Base-by-base conservation (phyloP, 2,888 invertebrate genomes). In the Poecilobothrus nobilitatus region DNA sequence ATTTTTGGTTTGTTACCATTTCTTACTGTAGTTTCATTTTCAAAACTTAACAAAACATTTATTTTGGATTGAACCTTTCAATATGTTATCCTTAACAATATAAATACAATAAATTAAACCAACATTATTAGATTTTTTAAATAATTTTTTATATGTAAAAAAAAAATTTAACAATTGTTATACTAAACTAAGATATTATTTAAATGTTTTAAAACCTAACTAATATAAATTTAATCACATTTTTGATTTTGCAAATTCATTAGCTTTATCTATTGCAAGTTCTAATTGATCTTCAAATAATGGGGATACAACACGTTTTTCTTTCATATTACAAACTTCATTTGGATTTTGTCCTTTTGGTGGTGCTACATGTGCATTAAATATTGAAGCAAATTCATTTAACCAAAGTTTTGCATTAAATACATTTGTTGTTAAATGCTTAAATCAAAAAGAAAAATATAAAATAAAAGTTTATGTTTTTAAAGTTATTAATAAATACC, bases 371-470 rank as follows among this genome's bases (percentile, higher is more conserved):
- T 80, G 77, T 0, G 87, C 84, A n/a, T 84, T 80, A 77, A 92
- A 88, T 71, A 87, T 84, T 0, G 83, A 79, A 66, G 86, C 83
- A 44, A 91, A 84, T 71, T 85, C 83, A 65, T 83, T 76, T 80
- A 92, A 82, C 93, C 93, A 93, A 67, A 83, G 83, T 74, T 85
- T 81, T 0, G 92, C 93, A 66, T 86, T 86, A 76, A 92, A 91
- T 15, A 80, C 74, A 10, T 82, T 77, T 12, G 82, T 85, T 68
- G 84, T 82, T 71, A 84, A 78, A 73, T 85, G 81, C 89, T 91
- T 75, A 65, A 79, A 76, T 33, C 21, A 67, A 70, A 65, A 37
- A 63, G 66, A 66, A 65, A 20, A 61, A n/a, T 37, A 27, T 5
- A 27, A 5, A 44, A 8, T 64, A 34, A 53, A 53, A 1, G 18